Evolutionary conservation across 2,797 vertebrate genomes (phyloP), one percentile per base, ranked within the genome.

Genomic region (Poecile montanus): DNA sequence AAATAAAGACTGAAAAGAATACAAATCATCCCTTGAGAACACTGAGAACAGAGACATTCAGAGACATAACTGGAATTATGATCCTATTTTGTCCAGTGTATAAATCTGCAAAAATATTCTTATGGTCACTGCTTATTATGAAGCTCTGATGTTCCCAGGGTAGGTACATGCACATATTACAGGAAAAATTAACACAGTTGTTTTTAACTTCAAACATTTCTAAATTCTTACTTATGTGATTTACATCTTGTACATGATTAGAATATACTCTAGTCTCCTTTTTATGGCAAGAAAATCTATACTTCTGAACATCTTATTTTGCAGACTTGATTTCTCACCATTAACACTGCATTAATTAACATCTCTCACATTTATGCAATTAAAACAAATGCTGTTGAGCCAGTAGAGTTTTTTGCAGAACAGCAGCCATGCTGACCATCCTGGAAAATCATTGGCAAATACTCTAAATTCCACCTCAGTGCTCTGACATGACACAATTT

Each of bases 321-420:
- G 60, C 34, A 82, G 74, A 45, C 29, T 79, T 57, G 45, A 45
- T 82, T 95, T 82, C 56, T 89, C 48, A 45, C 27, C 18, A 56
- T 82, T 67, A 93, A 54, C 29, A 6, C 60, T 45, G 85, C 53
- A 83, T 83, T 89, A 80, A 90, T 89, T 91, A 93, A 38, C 29
- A 48, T 25, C 42, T 81, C 44, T 79, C 62, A 53, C 40, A 76
- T 42, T 67, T 18, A 70, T 42, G 50, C 72, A 82, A 85, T 63
- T 82, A 91, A 89, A 89, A 60, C 1, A 5, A 79, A 63, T 29
- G 40, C 71, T 45, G 22, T 51, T 73, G 66, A 93, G 18, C 25
- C 53, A 66, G 23, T 5, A 73, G 51, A 70, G 16, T 72, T 54
- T 57, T 60, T 30, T 60, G 26, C 36, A 84, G 71, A 22, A 65